A percentile compares a stretch with the other conserved stretches of the same genome.
Evolutionary conservation across 2,888 invertebrate genomes (phyloP).

Genomic region (Drosophila quinaria): DNA sequence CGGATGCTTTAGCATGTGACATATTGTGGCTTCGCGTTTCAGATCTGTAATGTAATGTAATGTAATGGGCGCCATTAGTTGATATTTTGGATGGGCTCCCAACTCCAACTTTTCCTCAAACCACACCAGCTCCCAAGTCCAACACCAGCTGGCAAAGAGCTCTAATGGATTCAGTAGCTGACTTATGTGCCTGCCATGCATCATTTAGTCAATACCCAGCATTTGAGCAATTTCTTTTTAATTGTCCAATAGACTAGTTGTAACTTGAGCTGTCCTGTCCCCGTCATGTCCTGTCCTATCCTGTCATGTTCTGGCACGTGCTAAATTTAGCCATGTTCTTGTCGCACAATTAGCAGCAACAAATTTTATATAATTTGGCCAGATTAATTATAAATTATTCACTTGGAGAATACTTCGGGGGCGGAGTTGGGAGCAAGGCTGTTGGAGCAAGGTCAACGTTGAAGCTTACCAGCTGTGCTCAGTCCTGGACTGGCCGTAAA

Average conservation of each 20-base stretch:
- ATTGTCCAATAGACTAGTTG: constrained; percentile 52
- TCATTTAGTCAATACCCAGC: constrained; percentile 73
- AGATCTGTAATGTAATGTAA: constrained; percentile 89
- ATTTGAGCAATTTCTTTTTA: constrained; percentile 77
- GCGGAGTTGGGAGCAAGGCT: constrained; percentile 4
- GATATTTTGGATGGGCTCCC: constrained; percentile 52
- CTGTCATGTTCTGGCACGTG: constrained; percentile 44
- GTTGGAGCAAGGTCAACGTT: constrained; percentile 49
- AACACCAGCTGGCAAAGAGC: constrained; percentile 55
- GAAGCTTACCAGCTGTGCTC: constrained; percentile 94
- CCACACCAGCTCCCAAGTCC: constrained; percentile 8
- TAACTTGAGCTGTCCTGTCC: constrained; percentile 11
- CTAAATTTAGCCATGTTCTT: constrained; percentile 34
- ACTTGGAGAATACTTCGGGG: constrained; percentile 35
- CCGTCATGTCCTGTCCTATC: constrained; percentile 37
- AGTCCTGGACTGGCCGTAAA: constrained; percentile 98
- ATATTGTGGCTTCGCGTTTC: constrained; percentile 99
- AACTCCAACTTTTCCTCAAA: neutral
- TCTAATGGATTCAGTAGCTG: constrained; percentile 69
- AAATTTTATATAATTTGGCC: constrained; percentile 78
- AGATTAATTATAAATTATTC: constrained; percentile 82
- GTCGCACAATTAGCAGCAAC: constrained; percentile 69
- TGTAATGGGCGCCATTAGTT: constrained; percentile 85
- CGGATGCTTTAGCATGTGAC: constrained; percentile 99
- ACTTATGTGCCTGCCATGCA: constrained; percentile 75